Evolutionary conservation across 2,888 invertebrate genomes (phyloP), one percentile per base, ranked within the genome.

Genomic region (Morpho achilles): DNA sequence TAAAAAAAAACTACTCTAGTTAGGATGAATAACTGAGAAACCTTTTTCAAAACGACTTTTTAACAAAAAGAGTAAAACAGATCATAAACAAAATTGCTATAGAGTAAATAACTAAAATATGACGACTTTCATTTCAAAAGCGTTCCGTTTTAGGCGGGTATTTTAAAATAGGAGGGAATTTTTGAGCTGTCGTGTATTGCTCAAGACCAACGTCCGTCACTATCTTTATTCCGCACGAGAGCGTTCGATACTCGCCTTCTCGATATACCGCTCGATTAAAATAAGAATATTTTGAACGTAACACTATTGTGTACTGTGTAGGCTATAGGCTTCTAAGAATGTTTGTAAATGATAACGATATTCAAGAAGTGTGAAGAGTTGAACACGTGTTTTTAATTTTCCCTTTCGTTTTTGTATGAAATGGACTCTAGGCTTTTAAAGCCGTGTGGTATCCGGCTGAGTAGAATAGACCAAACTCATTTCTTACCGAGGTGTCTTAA

Each of bases 171-270:
- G 82, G 79, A 86, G 80, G 82, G 82, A 78, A 84, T 78, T 80
- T 77, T 77, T 75, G 71, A 75, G 70, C 69, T 67, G 69, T 55
- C 59, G 71, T 71, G 69, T 78, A 78, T 78, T 78, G 80, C 67
- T 62, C 66, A 72, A 72, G 84, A 75, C 84, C 83, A 80, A 73
- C 77, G 87, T 82, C 85, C 86, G 82, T 82, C 87, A 80, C 82
- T 87, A 89, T 89, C 90, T 77, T 69, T 72, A 74, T 90, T 89
- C 88, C 87, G 81, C 89, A 89, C 89, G 88, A 79, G 71, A 76
- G 86, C 73, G 67, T 71, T 65, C 78, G 81, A 80, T 79, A 75
- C 76, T 77, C 76, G 76, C 74, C 76, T 71, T 72, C 75, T 76
- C 82, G 84, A 84, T 84, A 81, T 79, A 80, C 76, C 74, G 79